These are phyloP conservation scores for Cynopterus sphinx DNA, from an alignment of 2,797 vertebrate genomes.

Conservation along the genomic window DNA sequence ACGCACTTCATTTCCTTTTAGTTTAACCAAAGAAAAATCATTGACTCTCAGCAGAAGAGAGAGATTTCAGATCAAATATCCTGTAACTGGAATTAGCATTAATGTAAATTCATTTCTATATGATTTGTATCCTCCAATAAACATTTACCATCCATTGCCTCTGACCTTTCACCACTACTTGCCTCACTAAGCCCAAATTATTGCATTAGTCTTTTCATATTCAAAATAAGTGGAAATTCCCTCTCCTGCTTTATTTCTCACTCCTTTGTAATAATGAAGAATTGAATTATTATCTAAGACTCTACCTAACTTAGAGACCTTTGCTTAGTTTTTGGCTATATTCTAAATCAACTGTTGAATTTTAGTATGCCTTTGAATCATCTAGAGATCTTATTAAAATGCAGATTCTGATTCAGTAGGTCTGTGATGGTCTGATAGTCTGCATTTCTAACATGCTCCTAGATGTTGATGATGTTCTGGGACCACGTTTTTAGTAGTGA, in stretches of 20 bases:
- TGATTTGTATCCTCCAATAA: not conserved
- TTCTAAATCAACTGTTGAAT: not conserved
- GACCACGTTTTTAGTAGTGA: not conserved
- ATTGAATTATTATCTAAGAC: not conserved
- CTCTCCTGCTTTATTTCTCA: not conserved
- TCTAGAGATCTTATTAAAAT: not conserved
- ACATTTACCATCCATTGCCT: not conserved
- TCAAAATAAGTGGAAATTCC: constrained; percentile 12
- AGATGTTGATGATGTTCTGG: not conserved
- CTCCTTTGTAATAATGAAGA: constrained; percentile 21
- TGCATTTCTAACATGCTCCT: not conserved
- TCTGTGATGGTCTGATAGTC: not conserved
- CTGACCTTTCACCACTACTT: not conserved
- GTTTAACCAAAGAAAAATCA: constrained; percentile 30
- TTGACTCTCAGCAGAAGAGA: not conserved
- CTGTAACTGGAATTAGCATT: not conserved
- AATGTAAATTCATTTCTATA: not conserved
- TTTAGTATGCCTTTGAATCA: not conserved
- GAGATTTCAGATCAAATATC: constrained; percentile 1
- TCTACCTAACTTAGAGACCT: not conserved
- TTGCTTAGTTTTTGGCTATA: not conserved
- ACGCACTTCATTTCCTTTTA: constrained; percentile 55
- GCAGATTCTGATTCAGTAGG: not conserved
- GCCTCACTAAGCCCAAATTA: not conserved
- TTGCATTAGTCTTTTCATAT: not conserved